phyloP scores from a whole-genome alignment of 1,140 invertebrate species.

The Cepaea nemoralis region DNA sequence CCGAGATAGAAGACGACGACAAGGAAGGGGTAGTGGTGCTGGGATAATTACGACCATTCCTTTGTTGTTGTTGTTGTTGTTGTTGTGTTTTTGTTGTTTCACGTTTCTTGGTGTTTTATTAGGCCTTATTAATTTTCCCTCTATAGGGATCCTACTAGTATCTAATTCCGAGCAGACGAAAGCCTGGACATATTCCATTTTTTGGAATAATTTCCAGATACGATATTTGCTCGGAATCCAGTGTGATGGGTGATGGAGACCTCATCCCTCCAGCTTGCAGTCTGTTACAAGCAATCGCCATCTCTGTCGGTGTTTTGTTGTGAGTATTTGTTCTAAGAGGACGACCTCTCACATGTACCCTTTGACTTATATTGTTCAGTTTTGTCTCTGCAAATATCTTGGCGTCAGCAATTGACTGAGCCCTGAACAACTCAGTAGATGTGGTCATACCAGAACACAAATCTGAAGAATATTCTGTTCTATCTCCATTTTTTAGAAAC shows the following conservation, averaged over 20 bases:
- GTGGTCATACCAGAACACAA: not conserved
- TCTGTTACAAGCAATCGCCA: not conserved
- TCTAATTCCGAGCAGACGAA: not conserved
- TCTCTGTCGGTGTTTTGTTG: not conserved
- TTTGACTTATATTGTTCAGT: not conserved
- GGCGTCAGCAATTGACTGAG: too few relatives aligned
- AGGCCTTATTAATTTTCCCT: not conserved
- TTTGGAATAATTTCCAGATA: not conserved
- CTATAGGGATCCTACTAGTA: not conserved
- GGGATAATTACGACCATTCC: not conserved
- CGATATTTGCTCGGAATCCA: not conserved
- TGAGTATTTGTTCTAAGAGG: not conserved
- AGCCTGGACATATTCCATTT: not conserved
- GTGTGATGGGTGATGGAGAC: not conserved
- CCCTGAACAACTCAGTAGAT: too few relatives aligned
- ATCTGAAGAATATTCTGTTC: not conserved
- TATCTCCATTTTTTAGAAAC: not conserved
- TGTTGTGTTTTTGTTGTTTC: not conserved
- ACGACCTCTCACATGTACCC: not conserved
- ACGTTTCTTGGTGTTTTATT: not conserved
- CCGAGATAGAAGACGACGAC: too few relatives aligned
- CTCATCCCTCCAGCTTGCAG: not conserved
- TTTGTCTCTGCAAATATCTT: not conserved
- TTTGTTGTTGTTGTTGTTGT: not conserved
- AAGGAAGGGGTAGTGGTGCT: not conserved